Base-by-base conservation (phyloP, 2,113 vertebrate species). In the Bubo scandiacus region DNA sequence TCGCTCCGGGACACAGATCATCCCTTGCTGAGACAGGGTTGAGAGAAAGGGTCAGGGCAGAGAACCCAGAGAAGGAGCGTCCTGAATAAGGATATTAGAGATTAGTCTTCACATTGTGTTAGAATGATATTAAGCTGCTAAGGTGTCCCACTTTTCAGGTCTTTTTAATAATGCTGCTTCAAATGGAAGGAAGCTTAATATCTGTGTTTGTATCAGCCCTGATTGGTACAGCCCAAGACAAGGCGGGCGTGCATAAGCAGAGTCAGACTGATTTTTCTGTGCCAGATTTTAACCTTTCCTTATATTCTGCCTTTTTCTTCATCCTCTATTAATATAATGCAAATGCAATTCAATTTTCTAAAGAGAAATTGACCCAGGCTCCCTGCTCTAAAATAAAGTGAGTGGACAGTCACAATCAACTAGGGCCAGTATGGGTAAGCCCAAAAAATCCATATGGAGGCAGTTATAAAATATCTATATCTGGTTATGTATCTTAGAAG, bases 81-180 rank as follows among this genome's bases (percentile, higher is more conserved):
- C 40, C 91, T 32, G 8, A 34, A 27, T 72, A 88, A 84, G 74
- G 51, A 26, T 4, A 67, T 51, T 43, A 55, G 61, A 59, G 86
- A 91, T 95, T 62, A 89, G 67, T 40, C 59, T 90, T 15, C 32
- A 3, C 21, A 1, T 6, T 12, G 42, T 29, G 81, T 65, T 55
- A 68, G 43, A 78, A 52, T 26, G 77, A 68, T 52, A 65, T 5
- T 79, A 95, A 94, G 96, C 86, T 34, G 73, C 66, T 94, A 73
- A 58, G 36, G 45, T 92, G 96, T 62, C 91, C 96, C 77, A 92
- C 81, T 97, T 97, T 88, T 25, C 81, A 51, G 42, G 57, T 68
- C 45, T 77, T 77, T 90, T 88, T 73, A 66, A 73, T 92, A 88
- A 92, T 11, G 40, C 61, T 87, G 49, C 94, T 94, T 87, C 65